Percentiles rank a stretch among this genome's conserved stretches.
Evolutionary conservation across 2,113 vertebrate genomes (phyloP).

Genomic region (Rattus norvegicus): DNA sequence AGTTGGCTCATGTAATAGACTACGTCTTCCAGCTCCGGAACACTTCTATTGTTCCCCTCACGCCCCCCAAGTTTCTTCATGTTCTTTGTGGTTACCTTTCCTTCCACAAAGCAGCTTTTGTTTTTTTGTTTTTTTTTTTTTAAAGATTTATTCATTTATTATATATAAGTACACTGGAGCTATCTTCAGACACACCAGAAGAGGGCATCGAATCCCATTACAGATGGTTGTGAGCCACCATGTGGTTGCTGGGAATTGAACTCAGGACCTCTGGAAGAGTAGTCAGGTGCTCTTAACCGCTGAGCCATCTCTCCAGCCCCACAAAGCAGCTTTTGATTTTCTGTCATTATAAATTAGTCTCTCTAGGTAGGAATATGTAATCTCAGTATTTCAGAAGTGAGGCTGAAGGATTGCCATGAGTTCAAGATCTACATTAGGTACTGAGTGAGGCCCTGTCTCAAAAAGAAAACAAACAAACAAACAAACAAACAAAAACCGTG

Average conservation of each 20-base stretch:
- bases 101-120: not conserved
- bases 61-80: not conserved
- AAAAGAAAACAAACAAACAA: no score
- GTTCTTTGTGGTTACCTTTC: not conserved
- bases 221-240: no score
- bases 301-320: no score
- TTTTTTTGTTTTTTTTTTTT: no score
- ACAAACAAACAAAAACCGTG: not conserved
- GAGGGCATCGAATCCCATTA: no score
- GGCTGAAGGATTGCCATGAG: not conserved
- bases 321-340: not conserved
- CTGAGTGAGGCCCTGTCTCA: not conserved
- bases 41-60: not conserved
- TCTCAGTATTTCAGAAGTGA: not conserved
- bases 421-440: not conserved
- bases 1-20: not conserved
- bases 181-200: no score
- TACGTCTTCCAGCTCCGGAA: not conserved
- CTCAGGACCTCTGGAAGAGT: no score
- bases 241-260: no score
- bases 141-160: no score
- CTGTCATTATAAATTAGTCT: not conserved
- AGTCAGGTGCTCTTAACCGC: no score
- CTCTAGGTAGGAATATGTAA: not conserved
- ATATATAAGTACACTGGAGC: no score